Evolutionary conservation across 2,113 vertebrate genomes (phyloP).

Genomic region (Upupa epops): DNA sequence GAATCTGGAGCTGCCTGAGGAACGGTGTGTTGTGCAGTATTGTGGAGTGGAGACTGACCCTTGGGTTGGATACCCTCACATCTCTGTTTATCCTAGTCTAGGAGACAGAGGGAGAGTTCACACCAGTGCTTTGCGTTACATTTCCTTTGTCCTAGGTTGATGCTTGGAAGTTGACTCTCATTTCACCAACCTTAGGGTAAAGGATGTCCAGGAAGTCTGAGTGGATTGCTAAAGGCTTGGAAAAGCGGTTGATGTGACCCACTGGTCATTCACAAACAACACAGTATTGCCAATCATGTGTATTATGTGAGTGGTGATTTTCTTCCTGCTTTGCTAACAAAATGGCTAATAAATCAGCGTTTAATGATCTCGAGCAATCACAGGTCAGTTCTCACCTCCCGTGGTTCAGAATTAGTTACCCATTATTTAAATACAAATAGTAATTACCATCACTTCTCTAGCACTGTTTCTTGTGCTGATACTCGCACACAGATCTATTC

Average conservation of each 20-base stretch:
- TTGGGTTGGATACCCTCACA: not conserved
- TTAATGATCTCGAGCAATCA: not conserved
- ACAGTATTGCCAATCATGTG: not conserved
- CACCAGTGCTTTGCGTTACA: not conserved
- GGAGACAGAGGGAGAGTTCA: not conserved
- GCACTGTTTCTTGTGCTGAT: not conserved
- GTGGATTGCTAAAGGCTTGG: not conserved
- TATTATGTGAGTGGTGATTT: accelerated
- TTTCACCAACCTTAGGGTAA: not conserved
- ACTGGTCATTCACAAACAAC: not conserved
- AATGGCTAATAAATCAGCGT: accelerated
- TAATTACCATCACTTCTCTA: accelerated
- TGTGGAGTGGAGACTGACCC: accelerated
- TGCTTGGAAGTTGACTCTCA: not conserved
- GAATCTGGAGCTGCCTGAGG: not conserved
- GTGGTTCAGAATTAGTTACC: not conserved
- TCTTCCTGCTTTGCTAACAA: not conserved
- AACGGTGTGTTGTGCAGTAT: accelerated
- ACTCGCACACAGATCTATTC: not conserved
- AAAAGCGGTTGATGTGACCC: not conserved
- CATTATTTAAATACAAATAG: not conserved
- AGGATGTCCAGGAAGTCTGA: not conserved
- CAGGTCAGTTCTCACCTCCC: not conserved
- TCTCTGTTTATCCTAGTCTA: not conserved
- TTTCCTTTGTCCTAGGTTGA: not conserved